These are phyloP conservation scores for Caenorhabditis auriculariae DNA, from an alignment of 2,888 invertebrate species.

Conservation along the genomic window DNA sequence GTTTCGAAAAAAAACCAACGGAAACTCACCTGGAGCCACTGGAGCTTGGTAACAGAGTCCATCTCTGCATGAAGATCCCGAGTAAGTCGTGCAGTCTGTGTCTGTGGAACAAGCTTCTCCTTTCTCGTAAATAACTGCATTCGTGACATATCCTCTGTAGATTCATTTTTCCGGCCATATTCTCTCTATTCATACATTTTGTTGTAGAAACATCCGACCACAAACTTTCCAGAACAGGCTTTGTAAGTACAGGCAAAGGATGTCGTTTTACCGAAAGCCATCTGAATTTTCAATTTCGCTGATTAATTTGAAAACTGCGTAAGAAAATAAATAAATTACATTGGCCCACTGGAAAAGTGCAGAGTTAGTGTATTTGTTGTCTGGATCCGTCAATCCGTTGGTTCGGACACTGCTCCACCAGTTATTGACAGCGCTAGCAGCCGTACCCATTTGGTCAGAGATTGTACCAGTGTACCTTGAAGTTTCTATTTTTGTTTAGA, in stretches of 20 bases:
- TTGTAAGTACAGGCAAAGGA: conserved; percentile 19
- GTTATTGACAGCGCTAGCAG: conserved; percentile 7
- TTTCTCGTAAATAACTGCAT: conserved; percentile 26
- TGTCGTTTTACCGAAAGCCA: conserved; percentile 23
- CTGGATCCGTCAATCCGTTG: conserved; percentile 14
- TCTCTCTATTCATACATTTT: conserved; percentile 1
- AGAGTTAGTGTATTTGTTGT: conserved; percentile 16
- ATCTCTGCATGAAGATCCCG: conserved; percentile 19
- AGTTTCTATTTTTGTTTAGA: too few species aligned
- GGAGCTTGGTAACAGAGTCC: conserved; percentile 25
- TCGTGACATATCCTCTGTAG: conserved; percentile 32
- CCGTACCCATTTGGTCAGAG: conserved; percentile 6
- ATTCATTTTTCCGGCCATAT: background rate
- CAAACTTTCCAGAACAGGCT: conserved; percentile 5
- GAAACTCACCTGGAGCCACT: conserved; percentile 5
- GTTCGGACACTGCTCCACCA: conserved; percentile 17
- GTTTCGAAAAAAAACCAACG: background rate
- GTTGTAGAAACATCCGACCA: conserved; percentile 19
- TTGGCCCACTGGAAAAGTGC: conserved; percentile 3
- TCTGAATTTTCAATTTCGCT: conserved; percentile 1
- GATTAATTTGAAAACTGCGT: background rate
- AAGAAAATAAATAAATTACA: too few species aligned
- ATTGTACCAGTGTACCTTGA: conserved; percentile 7
- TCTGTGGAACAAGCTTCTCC: conserved; percentile 22
- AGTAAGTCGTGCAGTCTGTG: conserved; percentile 22